phyloP scores from a whole-genome alignment of 2,888 invertebrate species.

The Caenorhabditis panamensis region DNA sequence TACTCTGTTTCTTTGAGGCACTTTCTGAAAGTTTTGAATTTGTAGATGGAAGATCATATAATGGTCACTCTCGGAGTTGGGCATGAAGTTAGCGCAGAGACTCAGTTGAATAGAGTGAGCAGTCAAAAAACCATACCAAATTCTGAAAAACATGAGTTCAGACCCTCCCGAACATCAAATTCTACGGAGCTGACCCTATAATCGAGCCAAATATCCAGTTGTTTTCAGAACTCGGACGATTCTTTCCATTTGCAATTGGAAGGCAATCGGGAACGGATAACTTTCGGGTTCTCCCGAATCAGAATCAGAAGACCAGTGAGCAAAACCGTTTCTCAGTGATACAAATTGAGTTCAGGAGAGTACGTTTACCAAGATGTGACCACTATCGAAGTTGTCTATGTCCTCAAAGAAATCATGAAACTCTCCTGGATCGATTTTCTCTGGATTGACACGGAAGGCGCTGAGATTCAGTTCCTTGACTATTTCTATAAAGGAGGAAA shows the following conservation, averaged over 20 bases:
- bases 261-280: constrained; percentile 22
- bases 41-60: constrained; percentile 14
- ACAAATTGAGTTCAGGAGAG: background rate
- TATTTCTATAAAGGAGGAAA: constrained; percentile 49
- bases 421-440: constrained; percentile 47
- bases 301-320: constrained; percentile 43
- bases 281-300: constrained; percentile 47
- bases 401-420: constrained; percentile 37
- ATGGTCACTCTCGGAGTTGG: constrained; percentile 46
- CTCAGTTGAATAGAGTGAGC: background rate
- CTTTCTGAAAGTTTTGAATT: background rate
- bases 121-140: too few relatives aligned
- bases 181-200: constrained; percentile 64
- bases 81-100: constrained; percentile 41
- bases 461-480: constrained; percentile 47
- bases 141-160: too few relatives aligned
- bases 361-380: constrained; percentile 53
- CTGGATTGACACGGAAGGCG: constrained; percentile 61
- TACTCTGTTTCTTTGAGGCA: background rate
- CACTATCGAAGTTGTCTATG: constrained; percentile 49
- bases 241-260: constrained; percentile 60
- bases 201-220: constrained; percentile 52
- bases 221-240: constrained; percentile 53
- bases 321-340: background rate
- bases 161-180: constrained; percentile 34